A percentile compares a stretch with the other conserved stretches of the same genome.
Conservation (phyloP, 2,797 vertebrate species). For the Karalla daura region DNA sequence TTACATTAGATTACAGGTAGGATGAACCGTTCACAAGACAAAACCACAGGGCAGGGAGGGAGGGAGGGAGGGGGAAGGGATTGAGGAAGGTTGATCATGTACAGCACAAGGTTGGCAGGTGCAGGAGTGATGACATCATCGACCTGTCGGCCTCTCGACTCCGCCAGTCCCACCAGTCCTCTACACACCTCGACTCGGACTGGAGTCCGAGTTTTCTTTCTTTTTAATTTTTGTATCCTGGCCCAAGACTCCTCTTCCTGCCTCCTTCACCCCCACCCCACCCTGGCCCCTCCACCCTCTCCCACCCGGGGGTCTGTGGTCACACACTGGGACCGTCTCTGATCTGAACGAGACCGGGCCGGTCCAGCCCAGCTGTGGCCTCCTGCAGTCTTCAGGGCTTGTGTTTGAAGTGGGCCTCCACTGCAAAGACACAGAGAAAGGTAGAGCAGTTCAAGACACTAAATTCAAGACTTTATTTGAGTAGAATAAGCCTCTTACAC, state of each 20-base stretch:
- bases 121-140: conserved; percentile 65
- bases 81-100: conserved; percentile 41
- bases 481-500: too few relatives aligned
- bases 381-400: conserved; percentile 87
- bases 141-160: conserved; percentile 35
- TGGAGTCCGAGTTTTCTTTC: conserved; percentile 29
- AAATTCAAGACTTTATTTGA: too few relatives aligned
- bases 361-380: conserved; percentile 38
- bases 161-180: conserved; percentile 13
- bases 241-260: background rate
- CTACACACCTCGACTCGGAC: too few relatives aligned
- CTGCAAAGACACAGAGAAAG: conserved; percentile 75
- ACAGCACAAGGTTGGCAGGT: conserved; percentile 57
- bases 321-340: conserved; percentile 34
- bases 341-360: conserved; percentile 50
- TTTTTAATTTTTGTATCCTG: background rate
- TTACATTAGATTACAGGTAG: conserved; percentile 74
- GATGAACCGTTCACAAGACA: conserved; percentile 70
- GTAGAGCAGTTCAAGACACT: background rate
- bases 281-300: conserved; percentile 14
- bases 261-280: too few relatives aligned
- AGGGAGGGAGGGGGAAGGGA: conserved; percentile 8
- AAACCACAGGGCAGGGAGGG: conserved; percentile 20
- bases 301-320: conserved; percentile 26
- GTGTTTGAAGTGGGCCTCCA: conserved; percentile 98